A percentile compares a stretch with the other conserved stretches of the same genome.
These are phyloP conservation scores for Apis dorsata DNA, from an alignment of 1,140 invertebrate species.

Conservation along the genomic window DNA sequence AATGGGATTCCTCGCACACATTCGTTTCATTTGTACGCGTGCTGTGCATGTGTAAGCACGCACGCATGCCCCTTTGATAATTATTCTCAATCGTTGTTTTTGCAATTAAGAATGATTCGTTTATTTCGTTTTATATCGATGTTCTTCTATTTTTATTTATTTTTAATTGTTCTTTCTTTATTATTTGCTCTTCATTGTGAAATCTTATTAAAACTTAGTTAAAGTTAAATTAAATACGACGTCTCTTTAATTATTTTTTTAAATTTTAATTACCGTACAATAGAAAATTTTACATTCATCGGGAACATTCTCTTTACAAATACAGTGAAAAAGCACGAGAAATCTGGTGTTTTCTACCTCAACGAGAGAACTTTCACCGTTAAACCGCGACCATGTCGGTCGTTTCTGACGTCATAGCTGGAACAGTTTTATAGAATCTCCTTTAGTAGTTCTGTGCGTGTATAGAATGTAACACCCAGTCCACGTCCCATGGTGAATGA, in stretches of 20 bases:
- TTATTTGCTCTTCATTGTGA: neutral
- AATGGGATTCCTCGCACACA: neutral
- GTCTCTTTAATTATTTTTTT: neutral
- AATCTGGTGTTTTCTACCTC: neutral
- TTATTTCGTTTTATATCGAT: neutral
- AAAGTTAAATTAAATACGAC: neutral
- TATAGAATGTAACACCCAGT: slow-evolving; percentile 62
- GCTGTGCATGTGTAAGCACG: neutral
- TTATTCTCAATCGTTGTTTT: neutral
- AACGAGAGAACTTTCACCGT: neutral
- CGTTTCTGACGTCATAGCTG: slow-evolving; percentile 4
- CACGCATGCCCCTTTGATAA: neutral
- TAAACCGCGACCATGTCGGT: neutral
- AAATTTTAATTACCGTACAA: neutral
- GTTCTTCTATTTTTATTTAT: neutral
- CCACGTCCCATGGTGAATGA: slow-evolving; percentile 63
- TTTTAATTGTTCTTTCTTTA: neutral
- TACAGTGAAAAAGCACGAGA: neutral
- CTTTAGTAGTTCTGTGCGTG: slow-evolving; percentile 56
- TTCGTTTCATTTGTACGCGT: neutral
- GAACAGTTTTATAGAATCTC: slow-evolving; percentile 54
- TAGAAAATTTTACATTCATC: neutral
- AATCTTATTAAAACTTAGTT: neutral
- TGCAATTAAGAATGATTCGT: neutral
- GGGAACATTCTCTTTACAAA: neutral